Percentiles rank a stretch among this genome's conserved stretches.
These are phyloP conservation scores for Melipona bicolor DNA, from an alignment of 2,888 invertebrate genomes.

Conservation along the genomic window DNA sequence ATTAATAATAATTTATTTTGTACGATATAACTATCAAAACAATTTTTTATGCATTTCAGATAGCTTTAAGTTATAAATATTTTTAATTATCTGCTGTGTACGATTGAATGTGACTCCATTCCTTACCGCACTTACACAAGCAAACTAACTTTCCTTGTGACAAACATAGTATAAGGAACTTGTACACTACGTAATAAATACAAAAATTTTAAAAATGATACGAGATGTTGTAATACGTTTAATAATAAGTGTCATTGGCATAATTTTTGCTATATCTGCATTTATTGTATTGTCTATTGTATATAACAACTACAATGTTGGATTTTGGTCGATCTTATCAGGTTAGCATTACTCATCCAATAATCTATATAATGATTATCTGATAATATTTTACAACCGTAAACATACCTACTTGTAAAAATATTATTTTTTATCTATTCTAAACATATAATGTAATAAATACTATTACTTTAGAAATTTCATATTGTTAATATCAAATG, in stretches of 20 bases:
- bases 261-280: constrained; percentile 62
- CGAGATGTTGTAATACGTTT: constrained; percentile 57
- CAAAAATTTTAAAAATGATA: constrained; percentile 60
- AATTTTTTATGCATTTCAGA: constrained; percentile 10
- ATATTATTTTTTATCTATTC: background rate
- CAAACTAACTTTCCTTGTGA: constrained; percentile 12
- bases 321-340: constrained; percentile 75
- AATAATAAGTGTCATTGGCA: constrained; percentile 65
- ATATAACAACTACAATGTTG: constrained; percentile 69
- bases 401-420: background rate
- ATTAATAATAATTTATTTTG: constrained; percentile 1
- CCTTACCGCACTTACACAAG: background rate
- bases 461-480: background rate
- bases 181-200: constrained; percentile 15
- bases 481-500: background rate
- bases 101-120: background rate
- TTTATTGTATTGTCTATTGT: constrained; percentile 69
- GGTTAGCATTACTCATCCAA: constrained; percentile 62
- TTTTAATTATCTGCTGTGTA: background rate
- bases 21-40: constrained; percentile 4
- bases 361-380: background rate
- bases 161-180: background rate
- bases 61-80: no score
- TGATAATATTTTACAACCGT: background rate
- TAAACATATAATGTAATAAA: background rate